Percentiles rank a stretch among this genome's conserved stretches.
Conservation (phyloP, 2,797 vertebrate species). For the Rhodeus uyekii region DNA sequence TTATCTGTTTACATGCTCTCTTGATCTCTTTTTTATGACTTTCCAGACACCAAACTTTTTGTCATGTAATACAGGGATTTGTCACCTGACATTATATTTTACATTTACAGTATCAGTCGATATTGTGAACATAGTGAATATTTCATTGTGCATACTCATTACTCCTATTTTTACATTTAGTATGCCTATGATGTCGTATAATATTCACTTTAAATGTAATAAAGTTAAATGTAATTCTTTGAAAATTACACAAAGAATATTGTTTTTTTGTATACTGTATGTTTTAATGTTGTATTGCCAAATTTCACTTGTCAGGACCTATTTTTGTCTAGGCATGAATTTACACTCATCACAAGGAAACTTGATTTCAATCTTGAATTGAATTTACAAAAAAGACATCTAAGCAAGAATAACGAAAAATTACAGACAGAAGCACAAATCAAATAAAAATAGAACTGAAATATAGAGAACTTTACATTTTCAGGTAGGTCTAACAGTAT, state of each 20-base stretch:
- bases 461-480: too few relatives aligned
- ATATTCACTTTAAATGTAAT: neutral
- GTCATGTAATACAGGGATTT: neutral
- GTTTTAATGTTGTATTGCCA: neutral
- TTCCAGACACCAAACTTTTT: neutral
- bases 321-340: too few relatives aligned
- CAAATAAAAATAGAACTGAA: too few relatives aligned
- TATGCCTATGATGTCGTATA: neutral
- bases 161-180: neutral
- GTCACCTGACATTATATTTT: neutral
- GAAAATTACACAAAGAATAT: neutral
- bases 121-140: neutral
- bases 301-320: neutral
- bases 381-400: too few relatives aligned
- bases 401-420: too few relatives aligned
- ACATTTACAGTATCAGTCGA: neutral
- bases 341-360: too few relatives aligned
- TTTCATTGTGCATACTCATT: neutral
- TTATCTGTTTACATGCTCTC: neutral
- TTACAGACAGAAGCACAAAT: too few relatives aligned
- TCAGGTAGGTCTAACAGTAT: too few relatives aligned
- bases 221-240: neutral
- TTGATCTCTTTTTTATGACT: neutral
- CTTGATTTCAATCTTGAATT: too few relatives aligned
- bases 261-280: neutral